These are phyloP conservation scores for Microcebus murinus DNA, from an alignment of 2,113 vertebrate genomes.

Conservation along the genomic window DNA sequence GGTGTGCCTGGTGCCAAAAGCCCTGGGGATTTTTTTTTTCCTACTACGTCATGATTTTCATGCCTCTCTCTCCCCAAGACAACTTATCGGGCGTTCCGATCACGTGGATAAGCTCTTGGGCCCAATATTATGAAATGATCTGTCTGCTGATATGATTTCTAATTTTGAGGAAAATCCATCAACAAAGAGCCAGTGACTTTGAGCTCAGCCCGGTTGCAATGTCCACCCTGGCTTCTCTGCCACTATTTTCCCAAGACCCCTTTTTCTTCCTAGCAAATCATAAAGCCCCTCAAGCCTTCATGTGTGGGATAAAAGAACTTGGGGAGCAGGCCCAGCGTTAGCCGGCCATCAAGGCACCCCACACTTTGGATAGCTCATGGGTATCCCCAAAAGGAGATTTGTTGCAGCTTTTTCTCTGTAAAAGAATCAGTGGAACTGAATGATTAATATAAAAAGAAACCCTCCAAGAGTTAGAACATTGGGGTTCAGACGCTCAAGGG, in stretches of 20 bases:
- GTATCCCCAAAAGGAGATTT: neutral
- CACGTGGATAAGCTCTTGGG: neutral
- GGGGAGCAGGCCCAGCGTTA: neutral
- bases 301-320: neutral
- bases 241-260: neutral
- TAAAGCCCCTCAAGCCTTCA: neutral
- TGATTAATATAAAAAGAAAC: neutral
- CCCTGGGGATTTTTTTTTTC: neutral
- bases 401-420: neutral
- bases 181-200: conserved; percentile 20
- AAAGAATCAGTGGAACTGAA: neutral
- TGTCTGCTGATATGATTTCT: conserved; percentile 11
- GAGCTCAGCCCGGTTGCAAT: conserved; percentile 26
- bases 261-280: neutral
- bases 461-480: neutral
- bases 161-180: conserved; percentile 40
- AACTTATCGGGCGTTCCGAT: neutral
- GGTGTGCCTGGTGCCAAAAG: neutral
- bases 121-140: conserved; percentile 5
- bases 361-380: neutral
- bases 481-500: neutral
- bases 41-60: neutral
- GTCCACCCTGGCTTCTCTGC: neutral
- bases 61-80: neutral
- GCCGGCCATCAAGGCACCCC: neutral